phyloP scores from a whole-genome alignment of 2,113 vertebrate genomes.

The Rhinogobius similis region DNA sequence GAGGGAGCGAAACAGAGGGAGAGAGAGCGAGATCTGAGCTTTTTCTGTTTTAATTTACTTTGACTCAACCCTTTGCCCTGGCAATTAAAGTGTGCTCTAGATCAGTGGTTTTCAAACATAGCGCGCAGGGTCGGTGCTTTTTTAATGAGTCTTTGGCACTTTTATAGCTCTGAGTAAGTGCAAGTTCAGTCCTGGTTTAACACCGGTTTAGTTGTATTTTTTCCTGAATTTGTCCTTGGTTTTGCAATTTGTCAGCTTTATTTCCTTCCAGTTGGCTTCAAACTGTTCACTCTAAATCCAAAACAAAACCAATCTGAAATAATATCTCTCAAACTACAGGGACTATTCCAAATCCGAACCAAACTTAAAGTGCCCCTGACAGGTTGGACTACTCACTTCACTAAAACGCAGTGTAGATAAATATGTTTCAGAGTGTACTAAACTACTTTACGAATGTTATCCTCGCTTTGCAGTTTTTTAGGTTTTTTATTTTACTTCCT shows the following conservation, averaged over 20 bases:
- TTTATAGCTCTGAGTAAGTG: not conserved
- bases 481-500: no score
- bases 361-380: no score
- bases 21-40: not conserved
- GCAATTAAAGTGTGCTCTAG: not conserved
- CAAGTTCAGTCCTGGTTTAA: not conserved
- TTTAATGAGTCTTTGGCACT: not conserved
- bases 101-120: not conserved
- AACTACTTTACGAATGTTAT: no score
- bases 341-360: not conserved
- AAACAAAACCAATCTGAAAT: no score
- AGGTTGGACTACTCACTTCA: no score
- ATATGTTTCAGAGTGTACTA: no score
- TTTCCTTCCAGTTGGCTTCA: no score
- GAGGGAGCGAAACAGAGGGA: not conserved
- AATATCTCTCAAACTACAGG: no score
- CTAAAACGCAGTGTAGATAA: no score
- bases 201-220: not conserved
- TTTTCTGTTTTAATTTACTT: not conserved
- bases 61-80: not conserved
- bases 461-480: no score
- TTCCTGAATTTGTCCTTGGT: not conserved
- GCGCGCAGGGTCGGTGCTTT: not conserved
- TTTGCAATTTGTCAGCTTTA: no score
- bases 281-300: no score